These are phyloP conservation scores for Diphyllodes magnificus DNA, from an alignment of 2,113 vertebrate species.

Conservation along the genomic window DNA sequence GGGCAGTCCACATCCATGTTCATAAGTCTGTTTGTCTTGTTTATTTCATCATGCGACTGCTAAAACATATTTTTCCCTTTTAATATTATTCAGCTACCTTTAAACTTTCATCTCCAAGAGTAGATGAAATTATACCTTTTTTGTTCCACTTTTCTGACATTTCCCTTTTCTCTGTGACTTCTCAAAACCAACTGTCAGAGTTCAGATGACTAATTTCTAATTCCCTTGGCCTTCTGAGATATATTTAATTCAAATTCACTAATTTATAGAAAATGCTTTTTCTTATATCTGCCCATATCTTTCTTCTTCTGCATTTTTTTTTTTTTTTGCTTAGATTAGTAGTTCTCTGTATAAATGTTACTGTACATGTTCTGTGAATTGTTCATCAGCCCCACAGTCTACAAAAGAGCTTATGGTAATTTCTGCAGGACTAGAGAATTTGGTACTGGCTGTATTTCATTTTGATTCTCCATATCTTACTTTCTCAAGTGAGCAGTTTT, in stretches of 20 bases:
- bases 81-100: not conserved
- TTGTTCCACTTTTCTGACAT: not conserved
- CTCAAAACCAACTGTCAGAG: conserved; percentile 6
- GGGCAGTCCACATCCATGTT: not conserved
- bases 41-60: not conserved
- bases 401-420: not conserved
- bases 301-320: not conserved
- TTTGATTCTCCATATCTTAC: not conserved
- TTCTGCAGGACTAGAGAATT: not conserved
- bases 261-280: not conserved
- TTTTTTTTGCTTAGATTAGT: not conserved
- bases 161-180: not conserved
- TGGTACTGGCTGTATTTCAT: not conserved
- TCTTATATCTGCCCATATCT: not conserved
- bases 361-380: not conserved
- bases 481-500: not conserved
- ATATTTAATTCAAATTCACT: not conserved
- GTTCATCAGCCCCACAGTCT: not conserved
- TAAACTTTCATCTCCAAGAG: not conserved
- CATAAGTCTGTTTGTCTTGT: not conserved
- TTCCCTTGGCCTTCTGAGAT: not conserved
- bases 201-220: conserved; percentile 15
- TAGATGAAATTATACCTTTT: not conserved
- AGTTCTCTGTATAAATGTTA: not conserved
- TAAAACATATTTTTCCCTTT: not conserved